Base-by-base conservation (phyloP, 2,113 vertebrate genomes). In the Coturnix japonica region DNA sequence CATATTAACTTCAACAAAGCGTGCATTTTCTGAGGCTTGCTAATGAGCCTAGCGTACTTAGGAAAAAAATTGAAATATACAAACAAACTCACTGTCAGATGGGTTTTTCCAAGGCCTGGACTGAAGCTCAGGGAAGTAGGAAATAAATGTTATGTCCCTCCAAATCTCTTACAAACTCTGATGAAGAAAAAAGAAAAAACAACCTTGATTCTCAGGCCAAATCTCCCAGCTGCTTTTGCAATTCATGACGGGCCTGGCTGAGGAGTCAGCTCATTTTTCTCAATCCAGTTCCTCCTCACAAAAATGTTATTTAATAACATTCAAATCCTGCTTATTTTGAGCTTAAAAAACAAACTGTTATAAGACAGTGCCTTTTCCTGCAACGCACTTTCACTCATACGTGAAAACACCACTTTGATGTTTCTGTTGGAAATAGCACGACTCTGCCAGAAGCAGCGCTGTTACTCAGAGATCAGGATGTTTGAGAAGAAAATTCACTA, bases 21-120 rank as follows among this genome's bases (percentile, higher is more conserved):
- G 15, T 57, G 90, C 92, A 88, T 96, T 93, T 90, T 91, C 94
- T 83, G 84, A 88, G 83, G 47, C 57, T 88, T 31, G 66, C 83
- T 95, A 95, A 94, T 89, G 95, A 95, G 88, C 83, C 92, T 88
- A 95, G 92, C 89, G 91, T 81, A 91, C 81, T 93, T 78, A 53
- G 49, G 81, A 65, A 94, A 95, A 95, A 91, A 96, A 86, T 78
- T 90, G 83, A 95, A 95, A 88, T 88, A 96, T 91, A 95, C 95
- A 95, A 94, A 95, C 93, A 95, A 95, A 94, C 88, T 90, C 77
- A 84, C 95, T 94, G 81, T 94, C 93, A 94, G 85, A 95, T 95
- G 77, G 28, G 81, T 95, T 95, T 95, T 96, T 96, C 93, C 93
- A 89, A 95, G 91, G 39, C 60, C 92, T 93, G 93, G 69, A 49